Evolutionary conservation across 2,113 vertebrate genomes (phyloP).

Genomic region (Casuarius casuarius): DNA sequence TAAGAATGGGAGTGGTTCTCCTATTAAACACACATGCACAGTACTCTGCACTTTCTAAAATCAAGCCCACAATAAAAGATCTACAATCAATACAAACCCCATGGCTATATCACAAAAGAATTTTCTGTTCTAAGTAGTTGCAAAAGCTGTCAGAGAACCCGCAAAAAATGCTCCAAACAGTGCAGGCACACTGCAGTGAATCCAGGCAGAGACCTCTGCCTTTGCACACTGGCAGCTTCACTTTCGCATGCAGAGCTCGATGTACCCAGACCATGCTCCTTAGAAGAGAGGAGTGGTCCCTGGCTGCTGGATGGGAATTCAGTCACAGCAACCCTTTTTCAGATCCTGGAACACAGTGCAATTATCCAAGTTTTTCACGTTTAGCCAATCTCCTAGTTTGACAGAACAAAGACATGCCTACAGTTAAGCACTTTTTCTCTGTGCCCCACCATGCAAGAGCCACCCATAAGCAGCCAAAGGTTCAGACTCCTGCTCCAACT

Average conservation of each 20-base stretch:
- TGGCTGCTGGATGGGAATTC: neutral
- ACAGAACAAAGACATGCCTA: neutral
- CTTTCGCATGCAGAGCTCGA: neutral
- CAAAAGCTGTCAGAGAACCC: neutral
- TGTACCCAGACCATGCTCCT: neutral
- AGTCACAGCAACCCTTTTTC: neutral
- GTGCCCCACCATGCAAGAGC: neutral
- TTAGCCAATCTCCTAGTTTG: neutral
- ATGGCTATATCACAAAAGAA: neutral
- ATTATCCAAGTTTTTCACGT: neutral
- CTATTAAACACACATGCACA: neutral
- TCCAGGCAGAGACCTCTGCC: neutral
- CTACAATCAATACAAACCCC: neutral
- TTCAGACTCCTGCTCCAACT: neutral
- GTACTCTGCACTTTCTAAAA: neutral
- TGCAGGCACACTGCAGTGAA: neutral
- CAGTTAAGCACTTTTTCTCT: neutral
- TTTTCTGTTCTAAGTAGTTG: neutral
- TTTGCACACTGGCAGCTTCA: neutral
- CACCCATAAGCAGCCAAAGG: accelerated
- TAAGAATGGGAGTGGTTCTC: neutral
- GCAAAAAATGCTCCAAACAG: neutral
- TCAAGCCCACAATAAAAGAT: neutral
- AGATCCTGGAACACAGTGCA: neutral
- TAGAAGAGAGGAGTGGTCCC: neutral